phyloP scores from a whole-genome alignment of 2,797 vertebrate species.

The Neosalanx taihuensis region DNA sequence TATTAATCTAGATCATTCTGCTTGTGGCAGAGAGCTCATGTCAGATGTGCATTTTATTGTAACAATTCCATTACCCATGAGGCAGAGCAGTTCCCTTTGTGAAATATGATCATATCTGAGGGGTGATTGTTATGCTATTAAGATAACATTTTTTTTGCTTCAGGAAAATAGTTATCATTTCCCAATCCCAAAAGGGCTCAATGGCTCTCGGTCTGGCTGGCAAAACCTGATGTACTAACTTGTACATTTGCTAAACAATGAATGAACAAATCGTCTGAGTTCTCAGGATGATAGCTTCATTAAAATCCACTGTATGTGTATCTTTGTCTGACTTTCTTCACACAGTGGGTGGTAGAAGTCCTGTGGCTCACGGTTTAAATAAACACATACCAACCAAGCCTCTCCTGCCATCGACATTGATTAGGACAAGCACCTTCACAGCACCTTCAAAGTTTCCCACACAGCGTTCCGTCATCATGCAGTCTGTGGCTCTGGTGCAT shows the following conservation, averaged over 20 bases:
- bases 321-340: neutral
- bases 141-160: conserved; percentile 24
- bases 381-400: conserved; percentile 8
- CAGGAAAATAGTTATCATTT: conserved; percentile 1
- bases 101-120: conserved; percentile 28
- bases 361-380: neutral
- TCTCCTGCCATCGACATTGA: conserved; percentile 7
- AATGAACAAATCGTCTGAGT: neutral
- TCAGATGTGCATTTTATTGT: neutral
- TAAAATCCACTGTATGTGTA: neutral
- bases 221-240: neutral
- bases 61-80: conserved; percentile 31
- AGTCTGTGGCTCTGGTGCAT: conserved; percentile 7
- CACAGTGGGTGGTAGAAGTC: neutral
- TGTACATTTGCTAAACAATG: neutral
- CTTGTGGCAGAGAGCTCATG: neutral
- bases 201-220: neutral
- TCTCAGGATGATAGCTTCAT: neutral
- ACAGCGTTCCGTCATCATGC: conserved; percentile 26
- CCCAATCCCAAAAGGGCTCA: neutral
- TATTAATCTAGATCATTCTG: neutral
- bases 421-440: conserved; percentile 17
- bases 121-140: conserved; percentile 25
- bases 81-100: conserved; percentile 15
- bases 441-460: conserved; percentile 24